Conservation (phyloP, 1,140 invertebrate genomes). For the Heterodera carotae region DNA sequence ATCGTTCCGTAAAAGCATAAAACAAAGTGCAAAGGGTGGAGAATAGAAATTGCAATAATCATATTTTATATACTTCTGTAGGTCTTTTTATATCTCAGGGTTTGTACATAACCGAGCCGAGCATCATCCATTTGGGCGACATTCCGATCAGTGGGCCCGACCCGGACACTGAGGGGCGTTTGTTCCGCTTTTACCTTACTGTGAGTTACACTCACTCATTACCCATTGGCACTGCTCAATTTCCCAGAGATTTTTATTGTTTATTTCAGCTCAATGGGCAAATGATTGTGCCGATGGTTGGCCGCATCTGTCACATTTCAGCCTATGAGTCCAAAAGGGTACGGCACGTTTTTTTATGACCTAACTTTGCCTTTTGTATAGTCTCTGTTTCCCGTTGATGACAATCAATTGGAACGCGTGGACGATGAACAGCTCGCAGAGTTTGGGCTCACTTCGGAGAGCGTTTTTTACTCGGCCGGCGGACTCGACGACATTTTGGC, state of each 20-base stretch:
- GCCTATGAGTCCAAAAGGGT: constrained; percentile 40
- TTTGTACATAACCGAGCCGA: constrained; percentile 3
- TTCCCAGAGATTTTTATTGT: constrained; percentile 10
- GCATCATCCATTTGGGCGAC: constrained; percentile 42
- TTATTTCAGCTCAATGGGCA: constrained; percentile 47
- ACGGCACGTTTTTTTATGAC: no score
- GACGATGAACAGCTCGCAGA: neutral
- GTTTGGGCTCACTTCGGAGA: neutral
- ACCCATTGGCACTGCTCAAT: constrained; percentile 17
- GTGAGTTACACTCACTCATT: constrained; percentile 51
- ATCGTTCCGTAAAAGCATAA: no score
- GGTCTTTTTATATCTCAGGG: no score
- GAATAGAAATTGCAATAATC: no score
- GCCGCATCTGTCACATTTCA: constrained; percentile 59
- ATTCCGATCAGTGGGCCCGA: constrained; percentile 51
- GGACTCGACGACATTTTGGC: neutral
- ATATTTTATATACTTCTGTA: no score
- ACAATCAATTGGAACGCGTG: neutral
- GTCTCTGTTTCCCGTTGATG: neutral
- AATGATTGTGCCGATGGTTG: constrained; percentile 63
- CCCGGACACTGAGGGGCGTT: constrained; percentile 56
- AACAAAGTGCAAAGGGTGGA: no score
- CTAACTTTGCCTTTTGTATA: neutral
- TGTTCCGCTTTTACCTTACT: constrained; percentile 61
- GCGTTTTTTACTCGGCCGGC: neutral